These are phyloP conservation scores for Microcebus jonahi DNA, from an alignment of 2,113 vertebrate species.

Conservation along the genomic window DNA sequence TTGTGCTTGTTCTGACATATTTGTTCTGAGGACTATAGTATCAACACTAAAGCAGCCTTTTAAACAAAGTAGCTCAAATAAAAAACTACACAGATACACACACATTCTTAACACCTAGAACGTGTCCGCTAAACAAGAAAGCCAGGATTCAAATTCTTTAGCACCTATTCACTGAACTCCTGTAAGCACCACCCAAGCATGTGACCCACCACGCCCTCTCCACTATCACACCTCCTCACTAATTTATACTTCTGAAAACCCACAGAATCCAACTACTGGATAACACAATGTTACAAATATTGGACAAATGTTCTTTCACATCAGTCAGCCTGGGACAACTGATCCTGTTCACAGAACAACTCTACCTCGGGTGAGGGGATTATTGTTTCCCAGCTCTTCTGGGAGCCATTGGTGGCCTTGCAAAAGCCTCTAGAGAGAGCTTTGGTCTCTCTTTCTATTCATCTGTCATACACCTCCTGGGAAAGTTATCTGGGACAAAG, in stretches of 20 bases:
- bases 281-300: slow-evolving; percentile 21
- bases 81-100: slow-evolving; percentile 64
- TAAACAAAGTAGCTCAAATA: slow-evolving; percentile 60
- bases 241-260: slow-evolving; percentile 23
- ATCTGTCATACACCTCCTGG: not conserved
- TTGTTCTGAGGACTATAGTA: slow-evolving; percentile 13
- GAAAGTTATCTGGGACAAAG: slow-evolving; percentile 32
- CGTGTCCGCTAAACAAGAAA: slow-evolving; percentile 12
- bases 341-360: not conserved
- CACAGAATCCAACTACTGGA: not conserved
- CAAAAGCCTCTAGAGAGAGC: not conserved
- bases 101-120: slow-evolving; percentile 40
- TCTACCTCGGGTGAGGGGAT: not conserved
- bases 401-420: not conserved
- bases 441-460: not conserved
- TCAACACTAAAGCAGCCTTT: slow-evolving; percentile 49
- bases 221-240: not conserved
- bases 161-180: slow-evolving; percentile 29
- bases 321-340: not conserved
- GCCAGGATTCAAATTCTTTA: slow-evolving; percentile 57
- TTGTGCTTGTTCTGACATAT: slow-evolving; percentile 60
- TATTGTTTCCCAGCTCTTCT: not conserved
- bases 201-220: not conserved
- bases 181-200: not conserved
- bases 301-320: slow-evolving; percentile 5